These are phyloP conservation scores for Enteromius anoplus DNA, from an alignment of 2,797 vertebrate species.

Conservation along the genomic window DNA sequence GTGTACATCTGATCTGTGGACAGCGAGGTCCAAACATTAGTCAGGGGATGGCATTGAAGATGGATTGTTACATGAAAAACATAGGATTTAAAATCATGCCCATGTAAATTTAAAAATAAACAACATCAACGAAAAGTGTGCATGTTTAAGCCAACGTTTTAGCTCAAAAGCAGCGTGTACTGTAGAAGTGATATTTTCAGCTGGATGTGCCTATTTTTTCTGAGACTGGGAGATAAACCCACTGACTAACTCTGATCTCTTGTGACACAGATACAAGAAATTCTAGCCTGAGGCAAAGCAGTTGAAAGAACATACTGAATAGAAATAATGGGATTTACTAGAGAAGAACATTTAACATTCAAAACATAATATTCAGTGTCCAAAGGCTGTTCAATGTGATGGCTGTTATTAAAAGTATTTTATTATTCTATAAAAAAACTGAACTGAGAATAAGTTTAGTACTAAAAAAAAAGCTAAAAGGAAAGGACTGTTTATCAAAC, in stretches of 20 bases:
- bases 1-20: slow-evolving; percentile 8
- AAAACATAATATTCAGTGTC: slow-evolving; percentile 25
- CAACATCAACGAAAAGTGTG: not conserved
- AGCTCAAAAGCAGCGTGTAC: not conserved
- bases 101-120: not conserved
- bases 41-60: not conserved
- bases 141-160: not conserved
- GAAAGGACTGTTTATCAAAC: not conserved
- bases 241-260: slow-evolving; percentile 30
- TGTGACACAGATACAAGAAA: slow-evolving; percentile 44
- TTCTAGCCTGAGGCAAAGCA: slow-evolving; percentile 16
- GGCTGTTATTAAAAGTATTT: slow-evolving; percentile 10
- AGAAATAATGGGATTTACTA: slow-evolving; percentile 28
- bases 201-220: slow-evolving; percentile 19
- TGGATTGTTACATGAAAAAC: not conserved
- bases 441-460: not conserved
- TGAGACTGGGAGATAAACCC: slow-evolving; percentile 11
- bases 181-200: not conserved
- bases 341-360: slow-evolving; percentile 25
- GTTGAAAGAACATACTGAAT: slow-evolving; percentile 34
- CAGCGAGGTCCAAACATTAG: not conserved
- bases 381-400: slow-evolving; percentile 16
- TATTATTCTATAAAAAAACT: slow-evolving; percentile 22
- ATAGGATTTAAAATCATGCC: not conserved
- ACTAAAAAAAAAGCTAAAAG: not conserved